Evolutionary conservation across 2,797 vertebrate genomes (phyloP), one percentile per base, ranked within the genome.

Genomic region (Coregonus sp.): DNA sequence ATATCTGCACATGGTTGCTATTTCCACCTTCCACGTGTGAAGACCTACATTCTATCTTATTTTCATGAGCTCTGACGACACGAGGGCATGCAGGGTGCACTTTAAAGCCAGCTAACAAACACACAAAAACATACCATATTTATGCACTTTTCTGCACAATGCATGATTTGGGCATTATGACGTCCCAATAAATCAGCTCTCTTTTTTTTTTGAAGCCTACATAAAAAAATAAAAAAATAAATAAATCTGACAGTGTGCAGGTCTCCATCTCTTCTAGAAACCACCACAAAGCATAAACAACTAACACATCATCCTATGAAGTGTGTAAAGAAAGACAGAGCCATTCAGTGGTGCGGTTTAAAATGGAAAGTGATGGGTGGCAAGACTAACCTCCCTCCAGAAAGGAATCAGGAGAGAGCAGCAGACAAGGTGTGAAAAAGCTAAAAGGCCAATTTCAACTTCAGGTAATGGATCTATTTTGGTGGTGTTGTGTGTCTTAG

Each of bases 311-410:
- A 25, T 20, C n/a, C 20, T 29, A 33, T 50, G 47, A 50, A 51
- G 18, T 50, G 50, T 7, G 52, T 33, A 56, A 1, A 56, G 15
- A 56, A 56, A 35, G 25, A 31, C 52, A 18, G 12, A 18, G 29
- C 11, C 12, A 33, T 29, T 11, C 51, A 20, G 54, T 12, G 16
- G 14, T 25, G 3, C 16, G 3, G 52, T 16, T 29, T 5, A 25
- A 72, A 71, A 71, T 72, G 25, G 25, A 31, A 63, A 20, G 12
- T 31, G 75, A 71, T 59, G 33, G 31, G 33, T 50, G 29, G 12
- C 12, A 37, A 20, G 51, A 47, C 52, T 25, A 25, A 47, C 54
- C 50, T 20, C 59, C 5, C 29, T 67, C 37, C 40, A 33, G 40
- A 59, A n/a, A n/a, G 47, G 33, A 35, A 37, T 47, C 11, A 31